Evolutionary conservation across 2,113 vertebrate species (phyloP).

Genomic region (Microtus montanus): DNA sequence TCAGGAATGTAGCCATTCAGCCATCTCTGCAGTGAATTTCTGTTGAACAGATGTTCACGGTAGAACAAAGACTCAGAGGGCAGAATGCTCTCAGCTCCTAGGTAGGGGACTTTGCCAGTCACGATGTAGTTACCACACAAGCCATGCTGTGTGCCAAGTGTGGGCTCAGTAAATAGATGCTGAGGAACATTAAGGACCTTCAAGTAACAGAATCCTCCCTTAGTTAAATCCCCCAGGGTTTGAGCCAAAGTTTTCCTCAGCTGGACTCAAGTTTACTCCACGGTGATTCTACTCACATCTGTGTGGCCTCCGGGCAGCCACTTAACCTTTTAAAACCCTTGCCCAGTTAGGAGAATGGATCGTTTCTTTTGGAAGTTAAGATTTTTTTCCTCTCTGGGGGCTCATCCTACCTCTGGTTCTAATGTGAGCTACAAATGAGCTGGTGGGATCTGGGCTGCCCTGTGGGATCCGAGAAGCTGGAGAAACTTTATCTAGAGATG

Average conservation of each 20-base stretch:
- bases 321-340: not conserved
- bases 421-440: not conserved
- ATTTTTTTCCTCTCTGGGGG: not conserved
- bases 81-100: not conserved
- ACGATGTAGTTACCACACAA: fast-evolving
- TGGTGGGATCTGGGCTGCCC: not conserved
- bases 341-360: not conserved
- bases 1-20: not conserved
- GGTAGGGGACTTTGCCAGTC: not conserved
- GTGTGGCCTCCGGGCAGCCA: not conserved
- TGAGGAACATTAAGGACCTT: not conserved
- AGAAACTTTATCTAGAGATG: not conserved
- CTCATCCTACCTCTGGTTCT: not conserved
- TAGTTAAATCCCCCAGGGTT: not conserved
- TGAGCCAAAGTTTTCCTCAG: not conserved
- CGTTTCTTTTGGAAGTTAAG: not conserved
- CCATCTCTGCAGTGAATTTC: not conserved
- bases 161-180: not conserved
- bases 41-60: not conserved
- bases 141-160: not conserved
- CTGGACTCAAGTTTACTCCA: not conserved
- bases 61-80: not conserved
- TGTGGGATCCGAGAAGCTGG: not conserved
- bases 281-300: not conserved
- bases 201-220: not conserved